Conservation (phyloP, 1,140 invertebrate genomes). For the Drosophila lowei region DNA sequence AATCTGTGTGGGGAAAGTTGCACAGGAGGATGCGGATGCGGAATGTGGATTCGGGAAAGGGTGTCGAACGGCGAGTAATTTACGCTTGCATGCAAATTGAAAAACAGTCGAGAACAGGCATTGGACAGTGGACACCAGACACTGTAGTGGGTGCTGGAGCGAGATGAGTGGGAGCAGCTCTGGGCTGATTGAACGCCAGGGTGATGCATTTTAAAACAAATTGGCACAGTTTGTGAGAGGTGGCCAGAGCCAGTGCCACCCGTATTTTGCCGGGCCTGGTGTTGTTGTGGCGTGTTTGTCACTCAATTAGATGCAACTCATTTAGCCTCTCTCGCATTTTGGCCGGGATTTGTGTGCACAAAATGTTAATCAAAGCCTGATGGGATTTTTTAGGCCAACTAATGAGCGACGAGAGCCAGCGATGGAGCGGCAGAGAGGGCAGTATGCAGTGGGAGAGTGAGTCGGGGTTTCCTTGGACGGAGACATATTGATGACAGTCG, state of each 20-base stretch:
- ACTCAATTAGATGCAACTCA: slow-evolving; percentile 80
- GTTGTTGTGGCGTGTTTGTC: slow-evolving; percentile 61
- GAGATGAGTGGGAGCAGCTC: slow-evolving; percentile 6
- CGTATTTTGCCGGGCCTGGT: slow-evolving; percentile 17
- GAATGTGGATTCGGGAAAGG: slow-evolving; percentile 11
- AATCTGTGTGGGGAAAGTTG: slow-evolving; percentile 12
- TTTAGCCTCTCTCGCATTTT: slow-evolving; percentile 60
- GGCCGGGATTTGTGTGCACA: slow-evolving; percentile 64
- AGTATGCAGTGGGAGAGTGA: neutral
- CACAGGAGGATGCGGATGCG: slow-evolving; percentile 4
- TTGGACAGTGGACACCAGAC: slow-evolving; percentile 10
- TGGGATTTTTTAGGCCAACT: slow-evolving; percentile 74
- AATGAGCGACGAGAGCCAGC: slow-evolving; percentile 39
- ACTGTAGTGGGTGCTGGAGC: slow-evolving; percentile 1
- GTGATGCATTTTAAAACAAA: slow-evolving; percentile 79
- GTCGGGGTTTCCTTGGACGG: neutral
- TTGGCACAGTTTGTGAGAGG: slow-evolving; percentile 77
- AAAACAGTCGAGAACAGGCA: slow-evolving; percentile 71
- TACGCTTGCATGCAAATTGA: slow-evolving; percentile 78
- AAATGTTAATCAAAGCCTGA: slow-evolving; percentile 80
- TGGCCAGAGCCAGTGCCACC: slow-evolving; percentile 9
- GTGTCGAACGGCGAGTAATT: slow-evolving; percentile 57
- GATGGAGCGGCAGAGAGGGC: neutral
- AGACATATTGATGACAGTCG: slow-evolving; percentile 58
- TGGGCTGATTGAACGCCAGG: slow-evolving; percentile 61